These are phyloP conservation scores for Sula dactylatra DNA, from an alignment of 2,113 vertebrate species.

Conservation along the genomic window DNA sequence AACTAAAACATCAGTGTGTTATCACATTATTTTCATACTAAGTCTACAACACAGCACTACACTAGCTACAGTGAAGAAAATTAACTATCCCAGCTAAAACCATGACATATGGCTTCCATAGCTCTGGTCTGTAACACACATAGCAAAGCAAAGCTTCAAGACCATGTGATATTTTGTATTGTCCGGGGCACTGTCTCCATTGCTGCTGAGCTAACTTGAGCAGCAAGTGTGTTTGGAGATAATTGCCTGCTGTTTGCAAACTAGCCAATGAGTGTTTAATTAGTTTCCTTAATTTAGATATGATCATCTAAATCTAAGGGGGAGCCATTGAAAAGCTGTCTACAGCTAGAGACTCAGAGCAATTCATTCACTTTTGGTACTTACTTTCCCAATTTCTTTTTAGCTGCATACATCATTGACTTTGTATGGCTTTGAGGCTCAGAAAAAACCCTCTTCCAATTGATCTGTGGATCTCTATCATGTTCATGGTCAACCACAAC, in stretches of 20 bases:
- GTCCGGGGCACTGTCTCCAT: neutral
- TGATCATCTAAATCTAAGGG: neutral
- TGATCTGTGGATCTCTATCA: neutral
- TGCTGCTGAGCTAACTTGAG: neutral
- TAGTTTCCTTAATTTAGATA: neutral
- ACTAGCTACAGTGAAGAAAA: too few species aligned
- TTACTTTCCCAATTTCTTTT: neutral
- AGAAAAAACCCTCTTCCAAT: neutral
- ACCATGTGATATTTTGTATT: neutral
- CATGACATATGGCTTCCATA: neutral
- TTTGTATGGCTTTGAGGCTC: neutral
- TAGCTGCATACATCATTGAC: neutral
- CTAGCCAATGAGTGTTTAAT: neutral
- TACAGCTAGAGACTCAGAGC: neutral
- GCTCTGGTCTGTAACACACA: neutral
- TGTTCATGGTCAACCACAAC: neutral
- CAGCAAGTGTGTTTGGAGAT: neutral
- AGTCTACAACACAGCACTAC: too few species aligned
- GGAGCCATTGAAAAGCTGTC: neutral
- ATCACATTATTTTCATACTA: too few species aligned
- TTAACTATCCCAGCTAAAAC: too few species aligned
- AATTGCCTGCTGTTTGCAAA: constrained; percentile 19
- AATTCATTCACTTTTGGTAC: neutral
- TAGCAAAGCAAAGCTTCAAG: neutral
- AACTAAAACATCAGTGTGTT: too few species aligned